Percentiles rank a stretch among this genome's conserved stretches.
phyloP scores from a whole-genome alignment of 2,888 invertebrate species.

The Cinara cedri region DNA sequence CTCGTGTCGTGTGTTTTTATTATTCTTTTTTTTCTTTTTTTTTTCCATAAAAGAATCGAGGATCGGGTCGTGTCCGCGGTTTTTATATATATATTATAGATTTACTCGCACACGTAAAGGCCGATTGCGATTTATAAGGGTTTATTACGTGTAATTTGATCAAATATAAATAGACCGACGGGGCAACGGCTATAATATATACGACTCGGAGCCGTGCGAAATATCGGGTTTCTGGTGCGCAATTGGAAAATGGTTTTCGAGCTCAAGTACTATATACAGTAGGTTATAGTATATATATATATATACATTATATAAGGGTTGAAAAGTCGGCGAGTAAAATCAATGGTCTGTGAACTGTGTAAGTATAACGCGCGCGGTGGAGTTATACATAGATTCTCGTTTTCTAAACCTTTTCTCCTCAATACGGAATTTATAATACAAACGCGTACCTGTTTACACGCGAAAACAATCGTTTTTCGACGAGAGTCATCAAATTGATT shows the following conservation, averaged over 20 bases:
- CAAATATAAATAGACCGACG: background rate
- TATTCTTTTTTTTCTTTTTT: too few species aligned
- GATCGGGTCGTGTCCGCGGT: too few species aligned
- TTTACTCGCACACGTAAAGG: background rate
- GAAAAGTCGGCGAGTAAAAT: slow-evolving; percentile 13
- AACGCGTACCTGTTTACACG: too few species aligned
- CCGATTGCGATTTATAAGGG: background rate
- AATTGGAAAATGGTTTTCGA: slow-evolving; percentile 35
- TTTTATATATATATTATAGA: background rate
- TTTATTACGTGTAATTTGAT: slow-evolving; percentile 29
- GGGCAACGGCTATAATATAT: background rate
- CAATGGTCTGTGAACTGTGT: background rate
- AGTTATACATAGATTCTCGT: too few species aligned
- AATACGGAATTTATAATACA: too few species aligned
- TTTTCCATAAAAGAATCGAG: too few species aligned
- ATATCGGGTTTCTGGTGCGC: slow-evolving; percentile 23
- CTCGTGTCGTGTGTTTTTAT: too few species aligned
- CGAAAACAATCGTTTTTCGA: too few species aligned
- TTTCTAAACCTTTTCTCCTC: background rate
- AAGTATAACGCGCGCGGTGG: background rate
- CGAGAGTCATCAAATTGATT: too few species aligned
- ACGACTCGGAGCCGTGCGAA: background rate
- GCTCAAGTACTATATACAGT: background rate
- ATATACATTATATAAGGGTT: background rate
- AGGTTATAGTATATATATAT: background rate